Conservation (phyloP, 1,140 invertebrate species). For the Globodera rostochiensis region DNA sequence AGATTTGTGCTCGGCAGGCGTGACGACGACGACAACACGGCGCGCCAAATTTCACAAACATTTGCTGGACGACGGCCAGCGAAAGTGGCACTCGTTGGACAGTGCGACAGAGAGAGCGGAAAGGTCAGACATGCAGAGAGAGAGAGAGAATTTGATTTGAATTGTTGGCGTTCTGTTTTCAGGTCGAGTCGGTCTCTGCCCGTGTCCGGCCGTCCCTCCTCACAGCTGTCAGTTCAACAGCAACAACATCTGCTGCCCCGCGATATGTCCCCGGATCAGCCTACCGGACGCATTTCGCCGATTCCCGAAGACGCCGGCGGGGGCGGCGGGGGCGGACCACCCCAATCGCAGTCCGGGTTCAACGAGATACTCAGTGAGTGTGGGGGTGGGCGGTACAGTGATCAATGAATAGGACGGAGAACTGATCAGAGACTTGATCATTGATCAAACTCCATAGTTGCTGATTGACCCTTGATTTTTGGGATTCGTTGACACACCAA, state of each 20-base stretch:
- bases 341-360: conserved; percentile 16
- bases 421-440: no score
- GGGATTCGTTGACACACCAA: background rate
- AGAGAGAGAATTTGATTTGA: background rate
- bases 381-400: background rate
- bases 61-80: conserved; percentile 11
- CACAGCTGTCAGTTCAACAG: conserved; percentile 5
- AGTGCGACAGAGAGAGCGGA: background rate
- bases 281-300: conserved; percentile 4
- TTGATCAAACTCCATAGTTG: background rate
- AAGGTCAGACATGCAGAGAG: conserved; percentile 2
- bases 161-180: background rate
- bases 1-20: conserved; percentile 11
- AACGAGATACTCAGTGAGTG: conserved; percentile 23
- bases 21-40: background rate
- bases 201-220: conserved; percentile 17
- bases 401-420: no score
- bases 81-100: conserved; percentile 26
- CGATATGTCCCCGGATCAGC: background rate
- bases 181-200: conserved; percentile 20
- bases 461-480: background rate
- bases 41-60: conserved; percentile 25
- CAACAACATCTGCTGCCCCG: conserved; percentile 1
- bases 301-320: conserved; percentile 20
- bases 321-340: background rate